These are phyloP conservation scores for Spinus olivaceus DNA, from an alignment of 2,797 vertebrate genomes.

Conservation along the genomic window DNA sequence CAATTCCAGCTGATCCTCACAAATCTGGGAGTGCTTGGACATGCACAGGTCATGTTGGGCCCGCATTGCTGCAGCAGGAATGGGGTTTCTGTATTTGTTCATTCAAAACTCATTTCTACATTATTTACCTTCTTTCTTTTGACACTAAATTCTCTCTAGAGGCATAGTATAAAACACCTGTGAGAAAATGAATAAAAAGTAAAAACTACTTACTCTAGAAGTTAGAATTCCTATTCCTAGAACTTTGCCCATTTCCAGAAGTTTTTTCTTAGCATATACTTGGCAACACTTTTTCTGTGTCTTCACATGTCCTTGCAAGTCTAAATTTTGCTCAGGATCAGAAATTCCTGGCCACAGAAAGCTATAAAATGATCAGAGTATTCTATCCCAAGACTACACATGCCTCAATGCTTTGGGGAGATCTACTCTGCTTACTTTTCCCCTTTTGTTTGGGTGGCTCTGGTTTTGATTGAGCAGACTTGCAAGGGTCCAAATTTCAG, in stretches of 20 bases:
- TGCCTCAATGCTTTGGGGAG: not conserved
- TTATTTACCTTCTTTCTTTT: not conserved
- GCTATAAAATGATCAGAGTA: not conserved
- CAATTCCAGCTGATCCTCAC: accelerated
- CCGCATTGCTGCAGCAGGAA: not conserved
- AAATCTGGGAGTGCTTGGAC: not conserved
- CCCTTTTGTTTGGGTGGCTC: not conserved
- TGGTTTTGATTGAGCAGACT: not conserved
- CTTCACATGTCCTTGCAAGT: not conserved
- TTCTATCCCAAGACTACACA: not conserved
- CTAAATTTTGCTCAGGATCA: not conserved
- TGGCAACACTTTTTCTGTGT: not conserved
- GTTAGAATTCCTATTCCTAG: not conserved
- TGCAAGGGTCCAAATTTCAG: not conserved
- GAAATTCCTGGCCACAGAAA: not conserved
- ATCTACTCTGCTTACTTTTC: not conserved
- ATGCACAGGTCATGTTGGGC: accelerated
- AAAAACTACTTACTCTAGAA: not conserved
- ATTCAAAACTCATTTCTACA: not conserved
- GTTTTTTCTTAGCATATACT: not conserved
- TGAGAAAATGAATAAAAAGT: not conserved
- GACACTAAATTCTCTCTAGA: not conserved
- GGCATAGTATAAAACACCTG: not conserved
- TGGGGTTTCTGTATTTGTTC: not conserved
- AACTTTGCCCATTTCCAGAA: not conserved